phyloP scores from a whole-genome alignment of 2,797 vertebrate species.

The Karalla daura region DNA sequence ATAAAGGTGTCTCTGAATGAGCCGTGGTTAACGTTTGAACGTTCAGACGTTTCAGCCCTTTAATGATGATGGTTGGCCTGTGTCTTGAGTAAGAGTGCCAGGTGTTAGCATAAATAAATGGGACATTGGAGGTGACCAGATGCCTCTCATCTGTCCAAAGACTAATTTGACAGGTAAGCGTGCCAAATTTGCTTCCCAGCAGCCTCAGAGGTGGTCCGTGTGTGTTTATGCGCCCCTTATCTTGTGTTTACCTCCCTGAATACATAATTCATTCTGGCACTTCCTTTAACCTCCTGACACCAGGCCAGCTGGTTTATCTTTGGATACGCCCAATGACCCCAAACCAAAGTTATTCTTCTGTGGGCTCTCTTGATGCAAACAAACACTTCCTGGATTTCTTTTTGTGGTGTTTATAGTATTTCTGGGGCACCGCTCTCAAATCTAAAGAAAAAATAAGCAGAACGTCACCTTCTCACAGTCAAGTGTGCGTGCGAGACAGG shows the following conservation, averaged over 20 bases:
- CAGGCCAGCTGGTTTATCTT: slow-evolving; percentile 40
- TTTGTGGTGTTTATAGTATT: slow-evolving; percentile 20
- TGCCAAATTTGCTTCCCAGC: slow-evolving; percentile 32
- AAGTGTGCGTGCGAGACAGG: not conserved
- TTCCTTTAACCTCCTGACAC: slow-evolving; percentile 54
- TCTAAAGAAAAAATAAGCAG: slow-evolving; percentile 32
- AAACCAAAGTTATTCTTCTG: slow-evolving; percentile 33
- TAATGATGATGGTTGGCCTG: slow-evolving; percentile 33
- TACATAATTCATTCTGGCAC: slow-evolving; percentile 59
- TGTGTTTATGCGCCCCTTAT: slow-evolving; percentile 66
- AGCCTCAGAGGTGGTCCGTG: slow-evolving; percentile 61
- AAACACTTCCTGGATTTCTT: slow-evolving; percentile 53
- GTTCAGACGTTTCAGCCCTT: slow-evolving; percentile 35
- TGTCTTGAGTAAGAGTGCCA: slow-evolving; percentile 43
- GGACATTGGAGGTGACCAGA: slow-evolving; percentile 41
- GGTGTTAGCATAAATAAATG: slow-evolving; percentile 61
- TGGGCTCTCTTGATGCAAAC: slow-evolving; percentile 44
- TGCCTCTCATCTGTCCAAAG: slow-evolving; percentile 56
- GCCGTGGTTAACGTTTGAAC: slow-evolving; percentile 56
- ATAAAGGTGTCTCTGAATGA: slow-evolving; percentile 31
- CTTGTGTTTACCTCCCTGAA: slow-evolving; percentile 60
- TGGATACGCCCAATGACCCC: slow-evolving; percentile 17
- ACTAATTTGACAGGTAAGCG: slow-evolving; percentile 68
- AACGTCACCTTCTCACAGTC: slow-evolving; percentile 2
- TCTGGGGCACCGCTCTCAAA: slow-evolving; percentile 17